Conservation (phyloP, 2,797 vertebrate species). For the Nasua narica region DNA sequence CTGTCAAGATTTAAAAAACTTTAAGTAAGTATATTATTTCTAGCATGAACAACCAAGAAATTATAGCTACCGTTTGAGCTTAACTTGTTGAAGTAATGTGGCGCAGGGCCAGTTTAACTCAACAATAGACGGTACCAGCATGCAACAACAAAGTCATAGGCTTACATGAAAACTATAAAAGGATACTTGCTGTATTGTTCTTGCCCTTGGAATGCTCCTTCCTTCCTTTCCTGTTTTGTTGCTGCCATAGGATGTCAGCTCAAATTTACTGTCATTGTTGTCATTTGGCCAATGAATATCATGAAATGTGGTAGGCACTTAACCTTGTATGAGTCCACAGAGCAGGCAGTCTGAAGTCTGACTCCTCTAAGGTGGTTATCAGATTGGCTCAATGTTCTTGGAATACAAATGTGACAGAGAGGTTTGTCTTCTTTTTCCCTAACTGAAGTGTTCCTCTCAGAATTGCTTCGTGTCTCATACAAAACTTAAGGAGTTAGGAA, state of each 20-base stretch:
- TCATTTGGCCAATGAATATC: constrained; percentile 53
- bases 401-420: constrained; percentile 12
- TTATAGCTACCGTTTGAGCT: neutral
- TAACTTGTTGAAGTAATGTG: constrained; percentile 11
- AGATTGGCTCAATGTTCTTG: constrained; percentile 13
- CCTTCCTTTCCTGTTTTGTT: constrained; percentile 73
- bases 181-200: constrained; percentile 60
- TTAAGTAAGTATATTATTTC: neutral
- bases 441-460: neutral
- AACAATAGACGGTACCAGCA: neutral
- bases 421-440: neutral
- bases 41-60: constrained; percentile 1
- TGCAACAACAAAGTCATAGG: neutral
- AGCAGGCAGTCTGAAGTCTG: neutral
- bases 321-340: neutral
- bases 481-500: neutral
- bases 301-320: constrained; percentile 41
- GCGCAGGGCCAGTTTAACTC: neutral
- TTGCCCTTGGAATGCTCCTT: constrained; percentile 62
- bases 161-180: constrained; percentile 49
- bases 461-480: constrained; percentile 11
- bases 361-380: constrained; percentile 29
- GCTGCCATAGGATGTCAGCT: constrained; percentile 59
- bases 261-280: constrained; percentile 67
- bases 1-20: neutral